phyloP scores from a whole-genome alignment of 1,140 invertebrate genomes.

The Trichogramma pretiosum region DNA sequence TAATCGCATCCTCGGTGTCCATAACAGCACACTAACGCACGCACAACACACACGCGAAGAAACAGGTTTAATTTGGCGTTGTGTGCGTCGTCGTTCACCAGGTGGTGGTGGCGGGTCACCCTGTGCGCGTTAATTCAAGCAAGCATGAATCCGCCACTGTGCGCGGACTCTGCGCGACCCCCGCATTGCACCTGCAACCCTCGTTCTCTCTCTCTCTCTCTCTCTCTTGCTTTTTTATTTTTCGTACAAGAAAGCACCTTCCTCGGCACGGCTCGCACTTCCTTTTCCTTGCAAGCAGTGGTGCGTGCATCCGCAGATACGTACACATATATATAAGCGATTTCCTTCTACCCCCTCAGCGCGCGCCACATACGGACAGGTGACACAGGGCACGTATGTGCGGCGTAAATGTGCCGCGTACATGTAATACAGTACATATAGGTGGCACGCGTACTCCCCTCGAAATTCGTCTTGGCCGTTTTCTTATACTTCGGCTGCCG shows the following conservation, averaged over 20 bases:
- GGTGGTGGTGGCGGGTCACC: slow-evolving; percentile 28
- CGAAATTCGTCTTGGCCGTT: background rate
- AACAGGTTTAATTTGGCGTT: slow-evolving; percentile 17
- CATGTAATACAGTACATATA: too few species aligned
- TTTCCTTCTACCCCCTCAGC: slow-evolving; percentile 17
- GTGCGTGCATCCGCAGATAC: slow-evolving; percentile 21
- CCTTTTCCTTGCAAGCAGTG: slow-evolving; percentile 13
- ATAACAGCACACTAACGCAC: background rate
- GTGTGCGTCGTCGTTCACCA: slow-evolving; percentile 10
- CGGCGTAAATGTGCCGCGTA: too few species aligned
- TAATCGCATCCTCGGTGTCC: slow-evolving; percentile 4
- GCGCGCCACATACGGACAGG: too few species aligned
- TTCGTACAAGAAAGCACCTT: slow-evolving; percentile 35
- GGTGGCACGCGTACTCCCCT: slow-evolving; percentile 37
- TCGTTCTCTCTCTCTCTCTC: too few species aligned
- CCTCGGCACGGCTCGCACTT: slow-evolving; percentile 7
- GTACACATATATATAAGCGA: background rate
- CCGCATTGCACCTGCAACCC: slow-evolving; percentile 42
- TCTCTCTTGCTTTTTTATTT: too few species aligned
- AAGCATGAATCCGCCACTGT: slow-evolving; percentile 38
- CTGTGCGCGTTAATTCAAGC: slow-evolving; percentile 29
- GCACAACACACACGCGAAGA: background rate
- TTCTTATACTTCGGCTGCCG: background rate
- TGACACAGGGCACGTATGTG: too few species aligned
- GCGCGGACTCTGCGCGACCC: slow-evolving; percentile 28